Evolutionary conservation across 2,797 vertebrate genomes (phyloP).

Genomic region (Aplochiton taeniatus): DNA sequence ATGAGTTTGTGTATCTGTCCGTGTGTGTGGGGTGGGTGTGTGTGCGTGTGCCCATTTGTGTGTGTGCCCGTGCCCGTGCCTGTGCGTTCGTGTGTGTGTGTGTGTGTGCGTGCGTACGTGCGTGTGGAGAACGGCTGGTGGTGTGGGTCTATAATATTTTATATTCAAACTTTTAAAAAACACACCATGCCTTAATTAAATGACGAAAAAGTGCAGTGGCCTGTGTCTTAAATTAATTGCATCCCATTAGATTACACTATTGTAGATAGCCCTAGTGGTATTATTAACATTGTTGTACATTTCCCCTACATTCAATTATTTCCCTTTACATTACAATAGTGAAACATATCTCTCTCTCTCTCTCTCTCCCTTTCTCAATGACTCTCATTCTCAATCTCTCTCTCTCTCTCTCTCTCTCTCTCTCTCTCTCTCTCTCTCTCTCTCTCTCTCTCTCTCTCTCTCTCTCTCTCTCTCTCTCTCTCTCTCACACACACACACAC

Average conservation of each 20-base stretch:
- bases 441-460: constrained; percentile 20
- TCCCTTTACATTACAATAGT: constrained; percentile 78
- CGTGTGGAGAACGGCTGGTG: constrained; percentile 47
- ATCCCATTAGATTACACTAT: constrained; percentile 82
- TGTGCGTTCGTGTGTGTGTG: neutral
- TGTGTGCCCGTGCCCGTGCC: constrained; percentile 45
- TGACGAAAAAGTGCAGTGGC: constrained; percentile 80
- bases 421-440: constrained; percentile 51
- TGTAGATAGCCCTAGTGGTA: constrained; percentile 74
- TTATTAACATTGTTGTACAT: constrained; percentile 85
- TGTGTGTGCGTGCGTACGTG: neutral
- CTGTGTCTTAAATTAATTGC: constrained; percentile 88
- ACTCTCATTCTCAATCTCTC: neutral
- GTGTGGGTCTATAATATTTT: constrained; percentile 70
- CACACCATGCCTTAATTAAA: constrained; percentile 81
- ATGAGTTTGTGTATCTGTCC: neutral
- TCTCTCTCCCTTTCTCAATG: neutral
- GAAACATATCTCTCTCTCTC: constrained; percentile 61
- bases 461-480: too few species aligned
- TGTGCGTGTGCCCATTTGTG: constrained; percentile 30
- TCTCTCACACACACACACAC: too few species aligned
- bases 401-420: constrained; percentile 11
- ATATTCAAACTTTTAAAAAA: constrained; percentile 66
- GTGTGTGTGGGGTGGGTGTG: neutral
- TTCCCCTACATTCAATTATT: constrained; percentile 83